phyloP scores from a whole-genome alignment of 2,113 vertebrate species.

The Nyctereutes procyonoides region DNA sequence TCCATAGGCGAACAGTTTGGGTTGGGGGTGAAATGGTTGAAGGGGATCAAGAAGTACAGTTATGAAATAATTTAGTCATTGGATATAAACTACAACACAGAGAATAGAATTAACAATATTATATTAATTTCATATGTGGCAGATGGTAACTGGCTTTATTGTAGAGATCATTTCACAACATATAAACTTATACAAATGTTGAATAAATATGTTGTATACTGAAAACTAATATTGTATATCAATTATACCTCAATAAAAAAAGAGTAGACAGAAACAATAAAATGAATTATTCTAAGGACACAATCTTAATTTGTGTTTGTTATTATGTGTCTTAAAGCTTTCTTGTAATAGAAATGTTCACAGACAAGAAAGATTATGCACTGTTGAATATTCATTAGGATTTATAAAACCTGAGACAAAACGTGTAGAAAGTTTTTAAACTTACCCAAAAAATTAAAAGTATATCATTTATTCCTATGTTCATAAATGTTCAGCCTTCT shows the following conservation, averaged over 20 bases:
- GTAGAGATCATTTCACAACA: not conserved
- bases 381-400: not conserved
- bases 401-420: conserved; percentile 65
- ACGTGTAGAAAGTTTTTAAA: not conserved
- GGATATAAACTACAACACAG: not conserved
- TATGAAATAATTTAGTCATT: not conserved
- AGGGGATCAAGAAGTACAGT: not conserved
- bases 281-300: not conserved
- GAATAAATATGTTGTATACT: not conserved
- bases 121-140: not conserved
- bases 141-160: not conserved
- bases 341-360: conserved; percentile 11
- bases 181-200: not conserved
- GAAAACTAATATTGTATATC: not conserved
- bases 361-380: conserved; percentile 13
- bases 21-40: not conserved
- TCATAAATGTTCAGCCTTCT: conserved; percentile 71
- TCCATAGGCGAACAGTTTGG: not conserved
- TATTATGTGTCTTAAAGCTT: conserved; percentile 47
- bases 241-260: not conserved
- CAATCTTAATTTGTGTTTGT: conserved; percentile 31
- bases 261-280: not conserved
- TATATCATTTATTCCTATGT: conserved; percentile 14
- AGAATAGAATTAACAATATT: not conserved
- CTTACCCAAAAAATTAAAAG: conserved; percentile 47